phyloP scores from a whole-genome alignment of 2,888 invertebrate genomes.

The Psococerastis gibbosa region DNA sequence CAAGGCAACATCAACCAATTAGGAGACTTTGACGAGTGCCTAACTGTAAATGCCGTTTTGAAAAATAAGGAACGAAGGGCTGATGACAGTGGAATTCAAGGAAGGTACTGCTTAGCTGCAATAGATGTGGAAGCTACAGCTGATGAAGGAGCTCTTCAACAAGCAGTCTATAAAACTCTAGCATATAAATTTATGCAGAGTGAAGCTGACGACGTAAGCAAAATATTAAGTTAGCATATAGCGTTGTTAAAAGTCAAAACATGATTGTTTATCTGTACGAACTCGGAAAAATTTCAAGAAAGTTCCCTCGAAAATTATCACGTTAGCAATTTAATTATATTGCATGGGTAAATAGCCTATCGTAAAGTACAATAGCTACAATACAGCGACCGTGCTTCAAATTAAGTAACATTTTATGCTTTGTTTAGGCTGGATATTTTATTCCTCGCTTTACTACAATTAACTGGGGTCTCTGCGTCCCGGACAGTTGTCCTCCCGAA shows the following conservation, averaged over 20 bases:
- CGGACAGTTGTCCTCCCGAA: constrained; percentile 38
- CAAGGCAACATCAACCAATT: constrained; percentile 16
- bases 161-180: constrained; percentile 38
- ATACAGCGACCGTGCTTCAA: too few species aligned
- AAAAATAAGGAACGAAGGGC: background rate
- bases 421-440: constrained; percentile 58
- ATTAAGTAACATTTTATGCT: too few species aligned
- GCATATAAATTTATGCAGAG: constrained; percentile 43
- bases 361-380: too few species aligned
- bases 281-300: too few species aligned
- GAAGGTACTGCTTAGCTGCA: constrained; percentile 47
- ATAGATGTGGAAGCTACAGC: constrained; percentile 40
- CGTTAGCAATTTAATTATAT: too few species aligned
- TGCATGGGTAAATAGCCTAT: too few species aligned
- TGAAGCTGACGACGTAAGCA: constrained; percentile 38
- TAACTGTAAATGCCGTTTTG: constrained; percentile 10
- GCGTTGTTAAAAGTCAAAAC: too few species aligned
- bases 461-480: constrained; percentile 51
- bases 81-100: constrained; percentile 27
- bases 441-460: constrained; percentile 48
- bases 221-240: too few species aligned
- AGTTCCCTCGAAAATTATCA: too few species aligned
- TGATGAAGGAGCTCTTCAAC: constrained; percentile 33
- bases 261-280: too few species aligned
- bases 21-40: constrained; percentile 17